phyloP scores from a whole-genome alignment of 1,140 invertebrate species.

The Protaetia brevitarsis region DNA sequence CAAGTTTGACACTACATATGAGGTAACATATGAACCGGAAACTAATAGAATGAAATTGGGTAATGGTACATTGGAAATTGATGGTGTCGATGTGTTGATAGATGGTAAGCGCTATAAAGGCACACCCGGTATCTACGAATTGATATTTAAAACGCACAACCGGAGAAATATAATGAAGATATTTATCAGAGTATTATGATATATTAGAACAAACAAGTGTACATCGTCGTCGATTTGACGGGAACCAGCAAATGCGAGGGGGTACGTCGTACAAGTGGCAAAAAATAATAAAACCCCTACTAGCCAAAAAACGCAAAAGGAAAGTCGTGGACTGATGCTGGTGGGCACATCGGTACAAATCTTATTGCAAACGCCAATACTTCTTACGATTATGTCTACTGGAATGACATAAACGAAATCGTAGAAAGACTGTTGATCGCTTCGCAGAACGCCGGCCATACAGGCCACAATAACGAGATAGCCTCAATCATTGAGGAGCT shows the following conservation, averaged over 20 bases:
- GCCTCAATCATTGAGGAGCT: conserved; percentile 40
- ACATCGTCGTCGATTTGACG: not conserved
- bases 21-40: no score
- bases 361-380: not conserved
- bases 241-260: not conserved
- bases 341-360: no score
- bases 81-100: no score
- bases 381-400: conserved; percentile 34
- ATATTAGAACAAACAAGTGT: not conserved
- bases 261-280: not conserved
- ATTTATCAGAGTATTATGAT: not conserved
- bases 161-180: not conserved
- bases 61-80: no score
- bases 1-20: no score
- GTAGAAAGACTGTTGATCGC: conserved; percentile 43
- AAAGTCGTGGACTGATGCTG: not conserved
- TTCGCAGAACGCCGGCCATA: conserved; percentile 42
- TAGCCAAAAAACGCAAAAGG: not conserved
- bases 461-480: conserved; percentile 45
- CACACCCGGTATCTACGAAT: not conserved
- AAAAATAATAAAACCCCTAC: not conserved
- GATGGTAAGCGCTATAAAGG: not conserved
- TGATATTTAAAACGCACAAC: not conserved
- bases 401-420: conserved; percentile 46
- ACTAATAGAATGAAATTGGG: no score